Evolutionary conservation across 2,888 invertebrate genomes (phyloP), one percentile per base, ranked within the genome.

Genomic region (Podotricha telesiphe): DNA sequence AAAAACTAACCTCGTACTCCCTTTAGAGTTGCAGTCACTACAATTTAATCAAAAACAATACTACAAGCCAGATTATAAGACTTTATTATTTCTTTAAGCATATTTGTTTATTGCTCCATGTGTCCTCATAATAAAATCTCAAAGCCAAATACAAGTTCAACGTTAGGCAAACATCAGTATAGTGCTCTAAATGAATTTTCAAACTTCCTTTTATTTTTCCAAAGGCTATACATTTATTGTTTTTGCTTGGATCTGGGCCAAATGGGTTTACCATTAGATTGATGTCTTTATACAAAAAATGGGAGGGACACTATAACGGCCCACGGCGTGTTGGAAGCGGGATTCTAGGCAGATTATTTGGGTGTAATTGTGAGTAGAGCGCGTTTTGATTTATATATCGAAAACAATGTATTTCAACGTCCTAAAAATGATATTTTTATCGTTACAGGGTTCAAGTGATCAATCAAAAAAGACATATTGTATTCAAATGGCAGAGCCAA

Each of bases 231-330:
- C 71, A 80, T 80, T 83, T 81, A 84, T 86, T 87, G 83, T 86
- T 87, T 88, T 86, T 81, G 76, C 76, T 86, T 88, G 89, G 89
- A 82, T 51, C 69, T 10, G 67, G 68, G 85, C 88, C 88, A 89
- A 89, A 89, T 87, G 86, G 86, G 79, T 85, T 82, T 82, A 82
- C 81, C 80, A 82, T 82, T 74, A 86, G 86, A 87, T 88, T 86
- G 85, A 88, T 89, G 87, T 82, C 82, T 83, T 78, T 80, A 84
- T 79, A 80, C 75, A 71, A 74, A 75, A 81, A 84, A 68, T 63
- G 77, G 77, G 78, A 75, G 77, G 80, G 76, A 78, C 77, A 82
- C 82, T 78, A 80, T 84, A 82, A 85, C 83, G 82, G 74, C 73
- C 76, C 75, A 81, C 76, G 80, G 77, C 83, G 77, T 74, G 75